Evolutionary conservation across 1,140 invertebrate genomes (phyloP), one percentile per base, ranked within the genome.

Genomic region (Hylaeus anthracinus): DNA sequence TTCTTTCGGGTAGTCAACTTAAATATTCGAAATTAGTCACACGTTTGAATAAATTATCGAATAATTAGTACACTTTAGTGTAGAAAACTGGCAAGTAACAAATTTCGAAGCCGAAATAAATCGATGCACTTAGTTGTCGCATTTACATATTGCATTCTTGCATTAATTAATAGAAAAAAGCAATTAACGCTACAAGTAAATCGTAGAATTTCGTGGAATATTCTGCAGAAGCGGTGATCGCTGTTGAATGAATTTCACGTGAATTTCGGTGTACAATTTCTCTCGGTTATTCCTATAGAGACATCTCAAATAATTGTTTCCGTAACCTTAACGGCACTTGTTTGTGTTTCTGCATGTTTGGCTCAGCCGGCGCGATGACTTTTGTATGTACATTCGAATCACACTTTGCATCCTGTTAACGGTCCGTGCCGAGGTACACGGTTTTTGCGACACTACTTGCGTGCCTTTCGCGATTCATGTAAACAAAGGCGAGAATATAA

Each of bases 261-360:
- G 41, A 45, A 65, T 45, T 45, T 60, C 39, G 12, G 14, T 63
- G 12, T 45, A 70, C n/a, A 43, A 72, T 61, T 53, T 74, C 9
- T n/a, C 14, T 58, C 45, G 53, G 51, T 53, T 10, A 71, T 14
- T 51, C 74, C 65, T 82, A 58, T 60, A 64, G 43, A n/a, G 66
- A 65, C 75, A 26, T 26, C 37, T 67, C 70, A 58, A 63, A 39
- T 26, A 71, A 64, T 77, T 70, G 74, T 81, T 72, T 83, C 48
- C 10, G 43, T 53, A 61, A 67, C 58, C 70, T 82, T 84, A 81
- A n/a, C 69, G 41, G 12, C 43, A 70, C 70, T 63, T 74, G 80
- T 86, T 79, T 83, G 72, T 86, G 69, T 86, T 63, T 77, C 76
- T 86, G 85, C 84, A 86, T 75, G 84, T 61, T 78, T 48, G 39